Base-by-base conservation (phyloP, 2,888 invertebrate genomes). In the Latrodectus elegans region DNA sequence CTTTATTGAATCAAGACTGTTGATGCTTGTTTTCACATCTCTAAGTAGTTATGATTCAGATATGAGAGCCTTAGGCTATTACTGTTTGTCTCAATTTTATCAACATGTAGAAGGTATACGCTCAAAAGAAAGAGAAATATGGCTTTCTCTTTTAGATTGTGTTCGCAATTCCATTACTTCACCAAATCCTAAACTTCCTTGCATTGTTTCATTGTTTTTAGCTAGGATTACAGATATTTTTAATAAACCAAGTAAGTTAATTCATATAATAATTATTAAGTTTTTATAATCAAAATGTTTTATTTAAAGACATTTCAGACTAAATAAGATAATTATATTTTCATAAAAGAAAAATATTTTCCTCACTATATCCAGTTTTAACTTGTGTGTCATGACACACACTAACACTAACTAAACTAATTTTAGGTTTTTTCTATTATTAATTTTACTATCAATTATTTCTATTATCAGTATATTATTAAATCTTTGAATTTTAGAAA, bases 21-120 rank as follows among this genome's bases (percentile, higher is more conserved):
- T 97, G 79, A 94, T 95, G 3, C 92, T 96, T 51, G 94, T 94
- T 0, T 94, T 97, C 77, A 93, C 94, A 89, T 95, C 95, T 0
- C 93, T 97, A 14, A 94, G 95, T 81, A 95, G 96, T 78, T 93
- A 94, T 86, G 95, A 95, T 90, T 92, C 93, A 51, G 92, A 94
- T 79, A 94, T 95, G 92, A 94, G 97, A 67, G 94, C 95, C 88
- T 94, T 95, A 0, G 96, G 96, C 0, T 96, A 95, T 90, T 95
- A 95, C 90, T 94, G 95, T 3, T 93, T 97, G 89, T 94, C 95
- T 72, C 93, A 95, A 89, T 96, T 96, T 92, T 94, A 95, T 90
- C 92, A 94, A 90, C 96, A 96, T 90, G 92, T 97, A 85, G 96
- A 96, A 91, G 94, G 90, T 1, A 90, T 91, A 26, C 84, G 71